These are phyloP conservation scores for Rhinoraja longicauda DNA, from an alignment of 2,797 vertebrate genomes.

Conservation along the genomic window DNA sequence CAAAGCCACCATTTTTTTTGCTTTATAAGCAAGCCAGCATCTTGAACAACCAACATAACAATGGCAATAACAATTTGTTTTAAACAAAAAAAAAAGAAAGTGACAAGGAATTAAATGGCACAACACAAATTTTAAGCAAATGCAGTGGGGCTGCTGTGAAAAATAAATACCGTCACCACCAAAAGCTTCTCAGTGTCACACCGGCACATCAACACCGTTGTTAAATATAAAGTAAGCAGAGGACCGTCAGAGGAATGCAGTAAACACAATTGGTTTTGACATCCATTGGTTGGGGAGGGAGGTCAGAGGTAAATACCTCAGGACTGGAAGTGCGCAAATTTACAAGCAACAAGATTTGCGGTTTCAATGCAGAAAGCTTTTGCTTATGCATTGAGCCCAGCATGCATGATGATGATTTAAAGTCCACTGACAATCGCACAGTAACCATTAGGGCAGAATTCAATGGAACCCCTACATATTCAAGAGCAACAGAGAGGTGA, in stretches of 20 bases:
- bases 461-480: background rate
- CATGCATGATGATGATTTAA: background rate
- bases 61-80: background rate
- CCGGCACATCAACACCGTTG: background rate
- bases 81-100: background rate
- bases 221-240: background rate
- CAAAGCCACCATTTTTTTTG: background rate
- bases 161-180: background rate
- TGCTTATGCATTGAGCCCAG: background rate
- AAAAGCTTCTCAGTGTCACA: background rate
- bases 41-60: background rate
- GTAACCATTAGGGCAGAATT: background rate
- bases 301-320: background rate
- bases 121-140: background rate
- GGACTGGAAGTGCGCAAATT: background rate
- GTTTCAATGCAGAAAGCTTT: background rate
- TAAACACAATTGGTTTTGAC: background rate
- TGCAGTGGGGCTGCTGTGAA: background rate
- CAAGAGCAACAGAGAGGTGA: background rate
- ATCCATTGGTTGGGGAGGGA: background rate
- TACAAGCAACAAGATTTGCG: background rate
- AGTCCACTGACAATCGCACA: background rate
- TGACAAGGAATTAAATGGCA: background rate
- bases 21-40: background rate
- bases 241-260: background rate